Conservation (phyloP, 2,113 vertebrate genomes). For the Dasyprocta punctata region DNA sequence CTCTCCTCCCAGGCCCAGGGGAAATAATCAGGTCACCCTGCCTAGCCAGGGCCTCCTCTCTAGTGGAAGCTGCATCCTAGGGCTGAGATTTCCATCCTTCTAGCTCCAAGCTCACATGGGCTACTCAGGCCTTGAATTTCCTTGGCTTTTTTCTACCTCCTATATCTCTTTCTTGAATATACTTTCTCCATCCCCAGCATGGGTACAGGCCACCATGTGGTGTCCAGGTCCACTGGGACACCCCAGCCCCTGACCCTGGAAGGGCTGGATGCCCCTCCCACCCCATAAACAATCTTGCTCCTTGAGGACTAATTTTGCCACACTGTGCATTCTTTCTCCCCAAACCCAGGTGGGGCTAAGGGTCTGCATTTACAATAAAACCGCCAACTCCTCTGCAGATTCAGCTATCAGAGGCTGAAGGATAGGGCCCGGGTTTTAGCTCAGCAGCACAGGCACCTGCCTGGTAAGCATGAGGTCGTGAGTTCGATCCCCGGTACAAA, state of each 20-base stretch:
- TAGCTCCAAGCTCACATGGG: background rate
- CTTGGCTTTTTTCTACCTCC: background rate
- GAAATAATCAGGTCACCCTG: background rate
- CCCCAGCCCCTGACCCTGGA: background rate
- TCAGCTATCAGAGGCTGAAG: constrained; percentile 16
- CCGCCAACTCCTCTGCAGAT: background rate
- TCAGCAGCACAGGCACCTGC: too few relatives aligned
- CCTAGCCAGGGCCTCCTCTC: background rate
- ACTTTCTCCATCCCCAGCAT: background rate
- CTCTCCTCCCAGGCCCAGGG: background rate
- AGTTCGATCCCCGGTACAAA: too few relatives aligned
- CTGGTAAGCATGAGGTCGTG: too few relatives aligned
- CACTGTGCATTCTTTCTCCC: background rate
- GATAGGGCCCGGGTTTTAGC: constrained; percentile 18
- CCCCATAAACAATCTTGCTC: background rate
- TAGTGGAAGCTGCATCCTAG: background rate
- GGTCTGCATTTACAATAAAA: background rate
- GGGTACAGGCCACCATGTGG: background rate
- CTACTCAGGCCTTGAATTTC: background rate
- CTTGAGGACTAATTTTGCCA: background rate
- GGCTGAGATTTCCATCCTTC: background rate
- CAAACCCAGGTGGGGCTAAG: background rate
- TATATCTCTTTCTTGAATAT: background rate
- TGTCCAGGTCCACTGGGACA: background rate
- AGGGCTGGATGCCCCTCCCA: background rate